Conservation (phyloP, 2,113 vertebrate species). For the Lynx canadensis region DNA sequence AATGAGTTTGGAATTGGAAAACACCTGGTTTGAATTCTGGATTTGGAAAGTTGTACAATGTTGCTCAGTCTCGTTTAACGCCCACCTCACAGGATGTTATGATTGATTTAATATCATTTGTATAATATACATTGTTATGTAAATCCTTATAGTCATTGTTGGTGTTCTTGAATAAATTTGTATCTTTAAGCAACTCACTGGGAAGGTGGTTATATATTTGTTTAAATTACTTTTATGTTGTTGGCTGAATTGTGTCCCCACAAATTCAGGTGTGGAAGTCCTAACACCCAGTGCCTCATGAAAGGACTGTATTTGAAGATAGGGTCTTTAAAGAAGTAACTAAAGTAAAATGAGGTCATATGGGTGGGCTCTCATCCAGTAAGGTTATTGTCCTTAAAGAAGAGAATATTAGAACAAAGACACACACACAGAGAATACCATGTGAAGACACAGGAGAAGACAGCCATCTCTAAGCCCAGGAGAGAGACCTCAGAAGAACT, state of each 20-base stretch:
- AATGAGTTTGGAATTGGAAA: background rate
- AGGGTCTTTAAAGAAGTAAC: background rate
- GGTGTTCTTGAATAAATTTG: background rate
- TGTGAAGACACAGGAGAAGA: background rate
- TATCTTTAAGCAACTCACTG: background rate
- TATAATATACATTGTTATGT: background rate
- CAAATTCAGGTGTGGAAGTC: too few species aligned
- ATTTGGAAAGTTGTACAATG: background rate
- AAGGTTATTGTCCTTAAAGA: background rate
- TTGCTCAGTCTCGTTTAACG: background rate
- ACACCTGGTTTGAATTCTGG: background rate
- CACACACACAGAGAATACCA: background rate
- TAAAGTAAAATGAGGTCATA: background rate
- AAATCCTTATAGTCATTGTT: background rate
- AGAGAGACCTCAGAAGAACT: background rate
- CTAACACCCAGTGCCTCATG: background rate
- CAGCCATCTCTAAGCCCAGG: background rate
- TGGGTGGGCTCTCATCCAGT: background rate
- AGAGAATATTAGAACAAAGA: background rate
- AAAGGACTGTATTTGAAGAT: background rate
- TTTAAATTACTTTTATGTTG: background rate
- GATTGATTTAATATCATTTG: background rate
- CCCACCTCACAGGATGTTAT: background rate
- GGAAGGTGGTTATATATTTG: background rate
- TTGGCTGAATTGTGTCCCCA: background rate